Percentiles rank a stretch among this genome's conserved stretches.
Conservation (phyloP, 1,140 invertebrate species). For the Ridgeia piscesae region DNA sequence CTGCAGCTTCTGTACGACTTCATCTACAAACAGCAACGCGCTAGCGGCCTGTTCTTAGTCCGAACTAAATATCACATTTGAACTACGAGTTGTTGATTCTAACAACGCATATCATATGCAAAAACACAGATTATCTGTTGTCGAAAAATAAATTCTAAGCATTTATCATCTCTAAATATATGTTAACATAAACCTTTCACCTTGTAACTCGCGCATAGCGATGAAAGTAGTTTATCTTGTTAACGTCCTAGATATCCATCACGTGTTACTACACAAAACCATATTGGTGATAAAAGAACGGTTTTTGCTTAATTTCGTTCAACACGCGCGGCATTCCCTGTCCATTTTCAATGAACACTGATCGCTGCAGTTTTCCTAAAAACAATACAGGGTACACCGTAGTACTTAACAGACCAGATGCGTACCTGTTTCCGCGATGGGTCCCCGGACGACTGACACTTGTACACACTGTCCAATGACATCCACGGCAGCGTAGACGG, state of each 20-base stretch:
- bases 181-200: no score
- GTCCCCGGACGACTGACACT: slow-evolving; percentile 79
- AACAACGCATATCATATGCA: not conserved
- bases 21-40: not conserved
- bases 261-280: not conserved
- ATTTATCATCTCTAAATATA: no score
- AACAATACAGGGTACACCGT: no score
- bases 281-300: not conserved
- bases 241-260: not conserved
- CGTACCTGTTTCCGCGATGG: slow-evolving; percentile 30
- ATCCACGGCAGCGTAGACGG: slow-evolving; percentile 56
- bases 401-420: slow-evolving; percentile 40
- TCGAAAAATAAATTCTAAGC: not conserved
- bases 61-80: not conserved
- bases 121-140: not conserved
- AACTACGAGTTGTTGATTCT: not conserved
- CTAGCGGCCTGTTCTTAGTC: not conserved
- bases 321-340: not conserved
- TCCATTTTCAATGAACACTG: not conserved
- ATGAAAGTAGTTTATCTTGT: no score
- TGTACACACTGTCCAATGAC: slow-evolving; percentile 79
- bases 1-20: slow-evolving; percentile 62
- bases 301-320: not conserved
- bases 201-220: no score
- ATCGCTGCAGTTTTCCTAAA: not conserved